Base-by-base conservation (phyloP, 2,113 vertebrate genomes). In the Meleagris gallopavo region DNA sequence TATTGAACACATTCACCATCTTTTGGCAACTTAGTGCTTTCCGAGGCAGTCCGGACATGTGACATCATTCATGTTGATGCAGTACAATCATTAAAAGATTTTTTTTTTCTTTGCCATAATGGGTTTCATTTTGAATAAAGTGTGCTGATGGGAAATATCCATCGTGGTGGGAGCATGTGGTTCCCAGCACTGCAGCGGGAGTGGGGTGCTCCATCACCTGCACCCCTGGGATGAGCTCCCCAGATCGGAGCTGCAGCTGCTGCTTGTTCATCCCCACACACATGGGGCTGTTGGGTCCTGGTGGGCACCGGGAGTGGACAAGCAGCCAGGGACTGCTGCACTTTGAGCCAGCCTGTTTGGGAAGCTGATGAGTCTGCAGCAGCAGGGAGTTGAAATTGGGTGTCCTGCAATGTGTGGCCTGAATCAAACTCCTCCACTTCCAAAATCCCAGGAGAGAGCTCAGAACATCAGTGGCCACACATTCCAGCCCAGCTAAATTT, bases 191-290 rank as follows among this genome's bases (percentile, higher is more conserved):
- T 18, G 70, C 29, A 81, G 77, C 48, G 6, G 43, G n/a, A 19
- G 46, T 20, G 12, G 46, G 38, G 8, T 14, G 15, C 52, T 83
- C 77, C 18, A 38, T 41, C n/a, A 24, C 21, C 66, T 6, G 11
- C 66, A 43, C 20, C 54, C 41, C n/a, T 16, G 20, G 24, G 36
- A 58, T 55, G 70, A 43, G 48, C 34, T 27, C 45, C 27, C 52
- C 3, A 0, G 25, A 20, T 29, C 32, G 10, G 1, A 45, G 6
- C 36, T 4, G 34, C 2, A 0, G 58, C 45, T 41, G 43, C 18
- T 0, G 0, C 5, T 55, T 14, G 19, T 32, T 48, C 3, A 1
- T 7, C 34, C 12, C 25, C 0, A 0, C 1, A 0, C 10, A 21
- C 24, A 11, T 48, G 36, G 69, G 20, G 55, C 41, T 21, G 16